Conservation (phyloP, 2,888 invertebrate genomes). For the Nudaria mundana region DNA sequence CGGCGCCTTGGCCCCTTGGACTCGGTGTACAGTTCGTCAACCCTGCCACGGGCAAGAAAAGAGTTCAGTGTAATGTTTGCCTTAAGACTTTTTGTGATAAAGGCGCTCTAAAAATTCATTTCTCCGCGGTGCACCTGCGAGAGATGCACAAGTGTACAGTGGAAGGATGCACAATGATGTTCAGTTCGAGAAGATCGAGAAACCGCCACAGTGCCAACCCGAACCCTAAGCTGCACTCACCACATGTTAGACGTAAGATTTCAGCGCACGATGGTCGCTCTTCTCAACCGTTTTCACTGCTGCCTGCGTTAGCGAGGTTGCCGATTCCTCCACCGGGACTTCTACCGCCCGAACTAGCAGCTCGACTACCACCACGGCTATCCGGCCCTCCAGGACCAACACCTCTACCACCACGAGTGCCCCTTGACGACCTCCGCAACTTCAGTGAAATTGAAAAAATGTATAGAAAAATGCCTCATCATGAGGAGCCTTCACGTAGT, state of each 20-base stretch:
- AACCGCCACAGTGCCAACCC: conserved; percentile 98
- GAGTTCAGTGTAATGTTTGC: conserved; percentile 98
- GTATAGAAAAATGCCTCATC: conserved; percentile 70
- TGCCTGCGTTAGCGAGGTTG: conserved; percentile 86
- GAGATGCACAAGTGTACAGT: conserved; percentile 99
- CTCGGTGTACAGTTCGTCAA: conserved; percentile 93
- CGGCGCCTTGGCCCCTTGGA: conserved; percentile 88
- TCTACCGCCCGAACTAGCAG: conserved; percentile 82
- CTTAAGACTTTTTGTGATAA: conserved; percentile 99
- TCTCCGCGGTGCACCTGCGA: conserved; percentile 97
- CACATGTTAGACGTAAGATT: conserved; percentile 95
- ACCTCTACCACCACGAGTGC: conserved; percentile 78
- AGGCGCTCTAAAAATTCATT: conserved; percentile 98
- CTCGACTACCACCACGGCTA: conserved; percentile 60
- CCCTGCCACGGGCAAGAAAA: conserved; percentile 95
- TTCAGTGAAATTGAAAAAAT: conserved; percentile 79
- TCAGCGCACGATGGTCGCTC: conserved; percentile 96
- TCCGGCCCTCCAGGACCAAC: conserved; percentile 53
- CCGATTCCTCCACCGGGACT: conserved; percentile 86
- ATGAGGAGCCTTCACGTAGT: conserved; percentile 54
- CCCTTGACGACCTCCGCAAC: conserved; percentile 72
- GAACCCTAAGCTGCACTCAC: conserved; percentile 97
- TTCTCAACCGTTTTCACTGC: conserved; percentile 88
- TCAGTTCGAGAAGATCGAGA: conserved; percentile 95
- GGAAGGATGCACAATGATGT: conserved; percentile 99